Base-by-base conservation (phyloP, 2,888 invertebrate genomes). In the Epiblema foenella region DNA sequence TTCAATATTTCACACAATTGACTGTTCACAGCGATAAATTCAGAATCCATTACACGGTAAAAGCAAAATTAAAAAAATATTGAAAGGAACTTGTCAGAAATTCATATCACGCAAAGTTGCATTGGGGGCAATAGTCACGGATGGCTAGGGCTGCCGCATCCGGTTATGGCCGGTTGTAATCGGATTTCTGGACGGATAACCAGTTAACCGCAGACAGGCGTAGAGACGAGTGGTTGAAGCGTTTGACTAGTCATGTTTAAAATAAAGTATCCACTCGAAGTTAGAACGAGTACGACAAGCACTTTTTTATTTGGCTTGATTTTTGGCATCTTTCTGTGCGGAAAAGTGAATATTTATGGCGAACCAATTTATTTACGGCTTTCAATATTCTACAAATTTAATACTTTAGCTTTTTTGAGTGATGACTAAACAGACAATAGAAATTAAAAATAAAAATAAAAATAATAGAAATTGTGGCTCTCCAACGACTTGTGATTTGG, bases 61-160 rank as follows among this genome's bases (percentile, higher is more conserved):
- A 62, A 57, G 24, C 56, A 57, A 42, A 69, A 69, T 62, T 51
- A 69, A 62, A 59, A 42, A 60, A 69, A 51, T 49, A 58, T n/a
- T 39, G 58, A 58, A 69, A 62, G 15, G 68, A 62, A 51, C 72
- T 72, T 66, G 66, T 64, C 72, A 72, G 58, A 68, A 63, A 72
- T 72, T 72, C 72, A 72, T 67, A 65, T 68, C 71, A 59, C 74
- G 74, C 77, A 79, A 84, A 83, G 75, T 79, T 85, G 84, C 86
- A 85, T 77, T 77, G 77, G 24, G 69, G 76, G 73, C 80, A 81
- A 81, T 83, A 81, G 83, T 83, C 80, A 81, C 80, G 80, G 81
- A 72, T 54, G 39, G 52, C 46, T 49, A 70, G 70, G 70, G 70
- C 15, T 70, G 59, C 54, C 69, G 15, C 70, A 60, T 70, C 70